These are phyloP conservation scores for Papilio machaon DNA, from an alignment of 1,140 invertebrate species.

Conservation along the genomic window DNA sequence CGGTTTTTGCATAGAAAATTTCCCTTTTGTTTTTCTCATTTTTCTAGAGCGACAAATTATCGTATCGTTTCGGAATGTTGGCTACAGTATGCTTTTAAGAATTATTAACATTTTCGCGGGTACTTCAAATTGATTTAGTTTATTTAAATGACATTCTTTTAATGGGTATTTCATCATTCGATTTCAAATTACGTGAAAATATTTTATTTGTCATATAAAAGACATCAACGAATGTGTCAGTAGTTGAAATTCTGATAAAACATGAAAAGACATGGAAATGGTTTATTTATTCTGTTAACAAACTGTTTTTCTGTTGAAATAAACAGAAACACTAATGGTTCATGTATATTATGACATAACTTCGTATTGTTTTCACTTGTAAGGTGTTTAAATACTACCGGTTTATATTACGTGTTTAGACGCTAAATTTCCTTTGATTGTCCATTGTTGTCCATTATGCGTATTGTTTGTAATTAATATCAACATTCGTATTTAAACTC, in stretches of 20 bases:
- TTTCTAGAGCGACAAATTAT: neutral
- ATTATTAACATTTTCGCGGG: neutral
- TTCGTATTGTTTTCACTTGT: neutral
- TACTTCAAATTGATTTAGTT: neutral
- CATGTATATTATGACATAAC: neutral
- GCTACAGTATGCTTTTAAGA: too few species aligned
- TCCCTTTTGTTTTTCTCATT: neutral
- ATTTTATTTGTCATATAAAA: constrained; percentile 31
- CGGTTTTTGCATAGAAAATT: neutral
- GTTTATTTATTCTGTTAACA: too few species aligned
- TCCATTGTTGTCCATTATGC: neutral
- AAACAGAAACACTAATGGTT: neutral
- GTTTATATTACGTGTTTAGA: neutral
- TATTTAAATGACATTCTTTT: too few species aligned
- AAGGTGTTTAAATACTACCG: neutral
- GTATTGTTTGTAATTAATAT: neutral
- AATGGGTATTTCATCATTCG: too few species aligned
- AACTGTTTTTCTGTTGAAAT: too few species aligned
- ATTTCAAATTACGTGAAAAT: neutral
- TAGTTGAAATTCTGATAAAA: neutral
- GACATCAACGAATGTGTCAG: constrained; percentile 34
- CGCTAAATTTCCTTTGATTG: constrained; percentile 12
- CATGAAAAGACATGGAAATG: too few species aligned
- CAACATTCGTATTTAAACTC: neutral
- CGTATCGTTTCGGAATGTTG: too few species aligned